These are phyloP conservation scores for Spinus olivaceus DNA, from an alignment of 2,797 vertebrate species.

Conservation along the genomic window DNA sequence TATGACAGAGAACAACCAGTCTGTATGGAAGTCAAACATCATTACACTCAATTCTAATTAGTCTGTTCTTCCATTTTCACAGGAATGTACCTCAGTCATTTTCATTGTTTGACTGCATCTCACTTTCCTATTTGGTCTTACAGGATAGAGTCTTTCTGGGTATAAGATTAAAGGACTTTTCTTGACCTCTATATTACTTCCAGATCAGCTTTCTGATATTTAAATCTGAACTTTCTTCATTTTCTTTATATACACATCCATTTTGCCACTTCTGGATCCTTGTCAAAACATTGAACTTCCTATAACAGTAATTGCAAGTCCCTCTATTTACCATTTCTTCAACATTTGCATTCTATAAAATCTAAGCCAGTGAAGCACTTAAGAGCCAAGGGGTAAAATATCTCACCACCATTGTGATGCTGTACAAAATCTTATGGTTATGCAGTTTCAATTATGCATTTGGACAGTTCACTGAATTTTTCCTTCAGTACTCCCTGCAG, in stretches of 20 bases:
- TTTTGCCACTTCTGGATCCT: neutral
- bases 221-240: neutral
- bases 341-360: neutral
- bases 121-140: neutral
- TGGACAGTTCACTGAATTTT: slow-evolving; percentile 32
- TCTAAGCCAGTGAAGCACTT: slow-evolving; percentile 22
- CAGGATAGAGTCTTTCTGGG: neutral
- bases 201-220: neutral
- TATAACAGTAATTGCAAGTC: neutral
- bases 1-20: neutral
- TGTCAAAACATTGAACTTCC: neutral
- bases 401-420: neutral
- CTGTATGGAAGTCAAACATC: slow-evolving; percentile 28
- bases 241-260: neutral
- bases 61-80: slow-evolving; percentile 16
- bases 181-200: neutral
- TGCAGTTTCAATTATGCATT: slow-evolving; percentile 23
- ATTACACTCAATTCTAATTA: slow-evolving; percentile 30
- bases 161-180: neutral
- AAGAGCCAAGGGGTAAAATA: neutral
- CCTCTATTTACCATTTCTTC: neutral
- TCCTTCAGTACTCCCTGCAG: neutral
- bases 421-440: neutral
- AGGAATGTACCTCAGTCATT: slow-evolving; percentile 7
- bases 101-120: slow-evolving; percentile 19